Evolutionary conservation across 2,113 vertebrate genomes (phyloP).

Genomic region (Oxyura jamaicensis): DNA sequence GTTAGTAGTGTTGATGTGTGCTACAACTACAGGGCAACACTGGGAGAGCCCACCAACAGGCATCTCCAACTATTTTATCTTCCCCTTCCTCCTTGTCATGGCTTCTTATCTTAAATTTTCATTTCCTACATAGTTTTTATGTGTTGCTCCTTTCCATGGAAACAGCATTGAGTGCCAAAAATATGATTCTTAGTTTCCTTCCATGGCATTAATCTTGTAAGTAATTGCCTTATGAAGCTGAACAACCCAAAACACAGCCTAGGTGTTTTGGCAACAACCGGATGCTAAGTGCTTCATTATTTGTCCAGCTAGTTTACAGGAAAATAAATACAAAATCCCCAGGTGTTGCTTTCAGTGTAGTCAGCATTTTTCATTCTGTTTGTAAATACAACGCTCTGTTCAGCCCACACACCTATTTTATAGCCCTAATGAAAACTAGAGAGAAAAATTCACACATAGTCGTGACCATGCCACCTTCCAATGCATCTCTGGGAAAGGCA

Average conservation of each 20-base stretch:
- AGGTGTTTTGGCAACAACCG: slow-evolving; percentile 28
- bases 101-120: not conserved
- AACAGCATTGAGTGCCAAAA: not conserved
- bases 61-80: not conserved
- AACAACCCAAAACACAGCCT: not conserved
- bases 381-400: not conserved
- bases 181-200: not conserved
- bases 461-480: not conserved
- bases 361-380: slow-evolving; percentile 6
- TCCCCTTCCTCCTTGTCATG: not conserved
- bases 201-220: not conserved
- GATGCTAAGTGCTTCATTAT: slow-evolving; percentile 7
- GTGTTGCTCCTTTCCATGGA: not conserved
- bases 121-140: not conserved
- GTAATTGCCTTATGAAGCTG: not conserved
- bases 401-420: slow-evolving; percentile 60
- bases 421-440: slow-evolving; percentile 35
- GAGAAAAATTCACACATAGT: slow-evolving; percentile 11
- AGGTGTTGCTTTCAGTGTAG: not conserved
- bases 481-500: not conserved
- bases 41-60: not conserved
- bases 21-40: not conserved
- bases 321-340: slow-evolving; percentile 31
- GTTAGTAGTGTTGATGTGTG: not conserved
- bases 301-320: slow-evolving; percentile 11